phyloP scores from a whole-genome alignment of 2,888 invertebrate species.

The Nomada flava region DNA sequence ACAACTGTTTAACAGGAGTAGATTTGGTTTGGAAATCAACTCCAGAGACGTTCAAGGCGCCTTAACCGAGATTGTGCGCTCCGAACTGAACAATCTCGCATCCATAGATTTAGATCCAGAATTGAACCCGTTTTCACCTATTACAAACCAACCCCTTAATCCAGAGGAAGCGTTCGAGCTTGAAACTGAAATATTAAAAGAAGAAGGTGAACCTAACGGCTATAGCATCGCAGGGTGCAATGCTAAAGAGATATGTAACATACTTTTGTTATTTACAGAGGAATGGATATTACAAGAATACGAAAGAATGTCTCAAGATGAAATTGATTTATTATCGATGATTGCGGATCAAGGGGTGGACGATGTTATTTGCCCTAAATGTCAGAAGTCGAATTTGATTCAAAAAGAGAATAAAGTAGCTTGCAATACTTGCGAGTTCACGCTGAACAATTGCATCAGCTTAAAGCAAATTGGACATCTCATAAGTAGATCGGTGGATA shows the following conservation, averaged over 20 bases:
- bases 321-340: conserved; percentile 75
- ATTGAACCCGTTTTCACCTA: conserved; percentile 28
- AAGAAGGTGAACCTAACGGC: conserved; percentile 73
- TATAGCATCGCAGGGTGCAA: too few species aligned
- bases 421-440: conserved; percentile 77
- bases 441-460: conserved; percentile 67
- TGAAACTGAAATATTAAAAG: conserved; percentile 74
- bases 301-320: conserved; percentile 76
- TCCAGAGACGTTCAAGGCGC: conserved; percentile 68
- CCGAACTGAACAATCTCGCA: conserved; percentile 76
- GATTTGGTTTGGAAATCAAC: conserved; percentile 69
- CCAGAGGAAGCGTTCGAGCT: conserved; percentile 75
- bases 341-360: conserved; percentile 73
- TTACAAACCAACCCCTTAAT: conserved; percentile 57
- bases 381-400: conserved; percentile 76
- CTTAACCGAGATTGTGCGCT: conserved; percentile 76
- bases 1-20: conserved; percentile 75
- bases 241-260: background rate
- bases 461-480: conserved; percentile 72
- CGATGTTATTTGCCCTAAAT: conserved; percentile 82
- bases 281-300: conserved; percentile 81
- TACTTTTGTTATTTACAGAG: conserved; percentile 66
- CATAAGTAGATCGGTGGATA: conserved; percentile 71
- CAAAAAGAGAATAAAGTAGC: conserved; percentile 65
- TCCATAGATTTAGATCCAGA: conserved; percentile 52